A percentile compares a stretch with the other conserved stretches of the same genome.
Conservation (phyloP, 1,140 invertebrate genomes). For the Eciton burchellii region DNA sequence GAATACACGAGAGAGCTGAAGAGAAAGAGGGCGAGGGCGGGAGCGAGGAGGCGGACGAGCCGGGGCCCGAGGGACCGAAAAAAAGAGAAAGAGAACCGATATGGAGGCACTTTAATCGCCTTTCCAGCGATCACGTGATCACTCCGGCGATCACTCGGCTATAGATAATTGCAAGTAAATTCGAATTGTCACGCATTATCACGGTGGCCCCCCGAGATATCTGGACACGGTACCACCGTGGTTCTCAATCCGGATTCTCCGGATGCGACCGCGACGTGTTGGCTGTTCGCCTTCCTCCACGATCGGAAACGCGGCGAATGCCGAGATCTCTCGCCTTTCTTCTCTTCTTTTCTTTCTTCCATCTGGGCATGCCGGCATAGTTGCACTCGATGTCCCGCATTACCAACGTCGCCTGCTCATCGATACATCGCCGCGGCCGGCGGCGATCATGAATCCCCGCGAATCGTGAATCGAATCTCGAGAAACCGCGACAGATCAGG, state of each 20-base stretch:
- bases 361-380: not conserved
- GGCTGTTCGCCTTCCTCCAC: too few relatives aligned
- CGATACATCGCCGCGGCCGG: too few relatives aligned
- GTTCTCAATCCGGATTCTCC: conserved; percentile 42
- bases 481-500: not conserved
- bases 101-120: conserved; percentile 67
- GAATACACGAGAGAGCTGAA: not conserved
- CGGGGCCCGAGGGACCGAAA: conserved; percentile 12
- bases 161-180: conserved; percentile 79
- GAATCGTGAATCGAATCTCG: not conserved
- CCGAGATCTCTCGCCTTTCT: too few relatives aligned
- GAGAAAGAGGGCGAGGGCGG: not conserved
- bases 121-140: conserved; percentile 72
- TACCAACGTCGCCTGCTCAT: too few relatives aligned
- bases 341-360: not conserved
- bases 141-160: conserved; percentile 66
- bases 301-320: not conserved
- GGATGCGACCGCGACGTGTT: conserved; percentile 10
- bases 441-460: too few relatives aligned
- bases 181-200: conserved; percentile 81
- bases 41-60: conserved; percentile 24
- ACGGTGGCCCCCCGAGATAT: conserved; percentile 63
- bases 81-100: conserved; percentile 33
- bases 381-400: too few relatives aligned
- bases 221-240: conserved; percentile 43